Conservation (phyloP, 37 sponge, comb jelly and placozoan species). For the Chondrosia reniformis region DNA sequence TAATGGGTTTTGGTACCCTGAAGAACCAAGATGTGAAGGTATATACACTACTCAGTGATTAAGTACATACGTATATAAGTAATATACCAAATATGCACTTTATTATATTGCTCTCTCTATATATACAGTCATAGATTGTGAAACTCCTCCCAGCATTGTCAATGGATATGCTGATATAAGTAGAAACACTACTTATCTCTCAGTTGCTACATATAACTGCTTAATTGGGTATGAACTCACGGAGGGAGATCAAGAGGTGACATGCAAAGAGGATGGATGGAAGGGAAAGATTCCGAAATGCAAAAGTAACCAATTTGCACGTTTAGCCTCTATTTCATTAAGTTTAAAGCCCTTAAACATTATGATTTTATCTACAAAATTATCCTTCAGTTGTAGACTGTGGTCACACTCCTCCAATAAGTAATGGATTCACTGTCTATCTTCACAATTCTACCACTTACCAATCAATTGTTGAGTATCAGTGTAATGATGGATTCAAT, state of each 20-base stretch:
- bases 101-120: too few relatives aligned
- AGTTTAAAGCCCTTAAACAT: too few relatives aligned
- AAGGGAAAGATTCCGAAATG: conserved; percentile 8
- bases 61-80: too few relatives aligned
- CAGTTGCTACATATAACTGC: conserved; percentile 12
- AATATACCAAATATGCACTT: too few relatives aligned
- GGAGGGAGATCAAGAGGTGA: background rate
- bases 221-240: background rate
- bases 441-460: background rate
- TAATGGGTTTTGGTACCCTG: background rate
- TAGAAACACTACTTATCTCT: background rate
- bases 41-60: too few relatives aligned
- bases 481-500: background rate
- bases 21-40: background rate
- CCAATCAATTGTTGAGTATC: background rate
- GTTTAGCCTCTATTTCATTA: too few relatives aligned
- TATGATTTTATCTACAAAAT: too few relatives aligned
- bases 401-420: background rate
- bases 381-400: conserved; percentile 11
- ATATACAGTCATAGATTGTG: background rate
- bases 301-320: too few relatives aligned
- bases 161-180: background rate
- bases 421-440: background rate
- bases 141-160: background rate
- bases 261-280: conserved; percentile 9